Conservation (phyloP, 2,888 invertebrate genomes). For the Steromphala cineraria region DNA sequence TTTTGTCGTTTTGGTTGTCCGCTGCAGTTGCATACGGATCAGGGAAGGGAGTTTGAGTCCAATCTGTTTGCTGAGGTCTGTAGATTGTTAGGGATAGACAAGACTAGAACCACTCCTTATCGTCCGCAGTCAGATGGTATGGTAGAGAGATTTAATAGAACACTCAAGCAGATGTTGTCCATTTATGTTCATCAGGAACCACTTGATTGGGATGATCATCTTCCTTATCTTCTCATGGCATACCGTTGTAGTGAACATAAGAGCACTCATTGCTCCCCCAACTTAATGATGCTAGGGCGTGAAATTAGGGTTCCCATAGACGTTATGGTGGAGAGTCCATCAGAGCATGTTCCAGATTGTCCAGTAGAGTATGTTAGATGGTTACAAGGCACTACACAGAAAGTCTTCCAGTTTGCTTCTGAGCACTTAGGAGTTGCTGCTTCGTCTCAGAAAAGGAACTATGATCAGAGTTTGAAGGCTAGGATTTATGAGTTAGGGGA, state of each 20-base stretch:
- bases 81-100: slow-evolving; percentile 36
- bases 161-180: slow-evolving; percentile 34
- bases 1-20: too few species aligned
- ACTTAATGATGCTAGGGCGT: slow-evolving; percentile 36
- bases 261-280: slow-evolving; percentile 36
- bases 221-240: slow-evolving; percentile 37
- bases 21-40: too few species aligned
- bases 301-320: slow-evolving; percentile 38
- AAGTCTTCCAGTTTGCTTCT: too few species aligned
- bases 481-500: too few species aligned
- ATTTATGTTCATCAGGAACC: slow-evolving; percentile 28
- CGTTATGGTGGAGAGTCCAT: slow-evolving; percentile 26
- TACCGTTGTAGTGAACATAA: slow-evolving; percentile 33
- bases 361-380: too few species aligned
- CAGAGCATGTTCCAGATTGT: too few species aligned
- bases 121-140: slow-evolving; percentile 41
- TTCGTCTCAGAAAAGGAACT: too few species aligned
- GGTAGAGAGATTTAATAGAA: slow-evolving; percentile 41
- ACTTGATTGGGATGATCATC: slow-evolving; percentile 43
- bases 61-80: slow-evolving; percentile 15
- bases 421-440: too few species aligned
- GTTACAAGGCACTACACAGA: too few species aligned
- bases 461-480: too few species aligned
- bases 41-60: too few species aligned
- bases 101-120: slow-evolving; percentile 42